Percentiles rank a stretch among this genome's conserved stretches.
Evolutionary conservation across 2,797 vertebrate species (phyloP).

Genomic region (Spea hammondii): DNA sequence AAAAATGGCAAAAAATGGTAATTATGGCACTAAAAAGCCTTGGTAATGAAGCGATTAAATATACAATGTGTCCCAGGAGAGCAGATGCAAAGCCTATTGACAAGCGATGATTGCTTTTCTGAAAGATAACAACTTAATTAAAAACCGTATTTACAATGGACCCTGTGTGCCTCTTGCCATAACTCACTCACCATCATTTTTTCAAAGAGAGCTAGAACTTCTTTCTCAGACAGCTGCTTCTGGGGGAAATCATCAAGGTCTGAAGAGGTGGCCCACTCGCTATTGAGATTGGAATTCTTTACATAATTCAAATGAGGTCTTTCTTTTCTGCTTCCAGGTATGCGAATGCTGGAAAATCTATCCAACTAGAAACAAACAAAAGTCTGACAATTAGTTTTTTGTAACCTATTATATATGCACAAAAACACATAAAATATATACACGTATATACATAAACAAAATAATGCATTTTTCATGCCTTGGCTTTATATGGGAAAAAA

Average conservation of each 20-base stretch:
- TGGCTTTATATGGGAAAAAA: too few species aligned
- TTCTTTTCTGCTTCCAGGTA: conserved; percentile 89
- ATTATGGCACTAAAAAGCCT: too few species aligned
- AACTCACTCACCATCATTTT: conserved; percentile 93
- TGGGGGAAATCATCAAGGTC: conserved; percentile 75
- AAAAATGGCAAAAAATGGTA: too few species aligned
- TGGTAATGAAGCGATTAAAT: too few species aligned
- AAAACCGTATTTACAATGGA: background rate
- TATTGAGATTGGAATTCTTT: conserved; percentile 71
- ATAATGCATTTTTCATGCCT: too few species aligned
- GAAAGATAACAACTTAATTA: background rate
- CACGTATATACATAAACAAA: too few species aligned
- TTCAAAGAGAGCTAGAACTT: conserved; percentile 89
- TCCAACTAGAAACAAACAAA: conserved; percentile 76
- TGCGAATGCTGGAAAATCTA: conserved; percentile 92
- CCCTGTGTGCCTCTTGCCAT: background rate
- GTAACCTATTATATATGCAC: background rate
- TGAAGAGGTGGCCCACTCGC: conserved; percentile 68
- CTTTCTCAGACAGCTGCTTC: conserved; percentile 82
- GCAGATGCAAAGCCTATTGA: background rate
- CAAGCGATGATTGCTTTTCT: background rate
- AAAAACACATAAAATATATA: too few species aligned
- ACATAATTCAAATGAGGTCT: conserved; percentile 71
- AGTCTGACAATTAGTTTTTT: background rate
- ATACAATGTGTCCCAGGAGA: too few species aligned